Conservation (phyloP, 2,113 vertebrate species). For the Protobothrops mucrosquamatus region DNA sequence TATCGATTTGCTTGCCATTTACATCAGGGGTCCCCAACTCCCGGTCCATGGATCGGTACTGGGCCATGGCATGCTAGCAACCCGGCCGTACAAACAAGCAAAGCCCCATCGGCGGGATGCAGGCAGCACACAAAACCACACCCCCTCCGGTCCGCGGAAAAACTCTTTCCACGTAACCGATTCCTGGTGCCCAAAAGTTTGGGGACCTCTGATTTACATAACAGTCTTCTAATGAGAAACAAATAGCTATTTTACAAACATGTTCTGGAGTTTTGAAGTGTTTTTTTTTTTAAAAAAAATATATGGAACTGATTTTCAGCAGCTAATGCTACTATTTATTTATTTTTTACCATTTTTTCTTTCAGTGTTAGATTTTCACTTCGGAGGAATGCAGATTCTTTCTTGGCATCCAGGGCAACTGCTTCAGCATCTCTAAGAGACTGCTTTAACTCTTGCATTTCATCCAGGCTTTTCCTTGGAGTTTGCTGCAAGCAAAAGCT, state of each 20-base stretch:
- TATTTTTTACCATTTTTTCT: conserved; percentile 73
- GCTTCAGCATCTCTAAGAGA: conserved; percentile 82
- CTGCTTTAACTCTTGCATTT: conserved; percentile 78
- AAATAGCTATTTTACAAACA: neutral
- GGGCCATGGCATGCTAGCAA: too few species aligned
- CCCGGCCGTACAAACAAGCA: too few species aligned
- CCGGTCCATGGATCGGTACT: too few species aligned
- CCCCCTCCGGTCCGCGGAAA: too few species aligned
- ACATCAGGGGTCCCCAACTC: too few species aligned
- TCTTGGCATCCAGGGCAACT: conserved; percentile 85
- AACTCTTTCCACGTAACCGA: too few species aligned
- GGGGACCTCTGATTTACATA: neutral
- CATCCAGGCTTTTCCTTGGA: conserved; percentile 71
- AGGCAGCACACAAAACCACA: too few species aligned
- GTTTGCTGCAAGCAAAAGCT: conserved; percentile 64
- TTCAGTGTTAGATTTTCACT: conserved; percentile 81
- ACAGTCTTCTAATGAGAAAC: rapidly evolving
- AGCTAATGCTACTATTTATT: neutral
- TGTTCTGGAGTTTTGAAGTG: rapidly evolving
- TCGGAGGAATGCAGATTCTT: conserved; percentile 85
- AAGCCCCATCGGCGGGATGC: too few species aligned
- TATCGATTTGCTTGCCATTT: neutral
- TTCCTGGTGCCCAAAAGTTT: too few species aligned
- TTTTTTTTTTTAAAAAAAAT: neutral
- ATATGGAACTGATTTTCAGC: neutral